A percentile compares a stretch with the other conserved stretches of the same genome.
Evolutionary conservation across 2,113 vertebrate genomes (phyloP).

Genomic region (Tupaia tana): DNA sequence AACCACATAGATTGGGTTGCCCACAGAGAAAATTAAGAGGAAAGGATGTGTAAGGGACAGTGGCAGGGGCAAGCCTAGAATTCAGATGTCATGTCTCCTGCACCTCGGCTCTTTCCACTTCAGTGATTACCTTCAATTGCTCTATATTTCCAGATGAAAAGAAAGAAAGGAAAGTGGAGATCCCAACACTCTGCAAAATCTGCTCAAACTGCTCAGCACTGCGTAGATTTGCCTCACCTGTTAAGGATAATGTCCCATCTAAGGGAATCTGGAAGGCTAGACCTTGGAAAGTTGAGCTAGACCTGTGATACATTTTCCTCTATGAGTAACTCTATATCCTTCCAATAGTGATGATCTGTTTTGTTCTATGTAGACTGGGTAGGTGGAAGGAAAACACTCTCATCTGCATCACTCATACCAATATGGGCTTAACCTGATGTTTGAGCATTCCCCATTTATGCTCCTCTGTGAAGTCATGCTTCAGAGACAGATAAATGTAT

Average conservation of each 20-base stretch:
- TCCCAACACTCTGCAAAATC: not conserved
- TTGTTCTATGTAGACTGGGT: not conserved
- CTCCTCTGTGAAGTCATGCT: not conserved
- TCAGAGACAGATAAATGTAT: not conserved
- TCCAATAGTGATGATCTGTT: not conserved
- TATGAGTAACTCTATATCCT: not conserved
- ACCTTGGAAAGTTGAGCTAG: not conserved
- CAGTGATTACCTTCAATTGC: not conserved
- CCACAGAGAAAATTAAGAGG: not conserved
- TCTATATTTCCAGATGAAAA: slow-evolving; percentile 8
- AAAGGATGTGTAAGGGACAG: not conserved
- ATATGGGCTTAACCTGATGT: not conserved
- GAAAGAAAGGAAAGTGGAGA: not conserved
- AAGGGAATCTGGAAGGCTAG: not conserved
- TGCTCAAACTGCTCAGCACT: not conserved
- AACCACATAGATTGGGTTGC: not conserved
- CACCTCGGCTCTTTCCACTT: not conserved
- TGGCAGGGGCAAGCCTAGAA: not conserved
- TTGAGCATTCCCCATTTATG: not conserved
- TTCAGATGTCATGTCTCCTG: not conserved
- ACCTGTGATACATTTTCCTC: not conserved
- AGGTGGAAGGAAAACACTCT: not conserved
- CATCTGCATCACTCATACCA: not conserved
- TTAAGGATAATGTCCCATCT: not conserved
- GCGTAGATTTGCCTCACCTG: not conserved